Evolutionary conservation across 2,797 vertebrate species (phyloP), one percentile per base, ranked within the genome.

Genomic region (Phalanger gymnotis): DNA sequence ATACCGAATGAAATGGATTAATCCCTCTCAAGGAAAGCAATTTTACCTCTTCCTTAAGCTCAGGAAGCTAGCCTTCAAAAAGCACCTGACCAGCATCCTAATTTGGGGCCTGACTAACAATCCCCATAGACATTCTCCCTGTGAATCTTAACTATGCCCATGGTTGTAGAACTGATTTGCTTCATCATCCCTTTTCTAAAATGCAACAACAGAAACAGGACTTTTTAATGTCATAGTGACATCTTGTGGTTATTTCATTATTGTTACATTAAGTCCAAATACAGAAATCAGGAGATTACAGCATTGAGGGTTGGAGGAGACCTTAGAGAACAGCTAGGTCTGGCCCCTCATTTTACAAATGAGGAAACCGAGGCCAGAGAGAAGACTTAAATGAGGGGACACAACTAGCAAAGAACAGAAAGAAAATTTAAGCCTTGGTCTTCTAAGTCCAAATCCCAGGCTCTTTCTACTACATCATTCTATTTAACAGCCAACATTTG

Each of bases 221-320:
- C 51, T 98, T 94, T 28, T 93, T 14, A 54, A 95, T 97, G 73
- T 95, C 92, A 10, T 90, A 96, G 97, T 98, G 98, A 97, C 98
- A 98, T 95, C 96, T 30, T 98, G 98, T 98, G 98, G 98, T 93
- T 95, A 87, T 61, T 94, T 94, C 90, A 92, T 93, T 95, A 93
- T 54, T 93, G 56, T 0, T 30, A 2, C 30, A 92, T 31, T 53
- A 92, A 56, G 94, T 95, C 94, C 57, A 94, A 95, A 47, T 0
- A 19, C 5, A 12, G 31, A 57, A 92, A 51, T 73, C 61, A n/a
- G 22, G 34, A 81, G 9, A 81, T 81, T 25, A 40, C 2, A 40
- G 2, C n/a, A 19, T 25, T 73, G 5, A 19, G 61, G 61, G 12
- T 61, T 34, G 1, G 31, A 61, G 58, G 31, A 66, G 31, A 66